A percentile compares a stretch with the other conserved stretches of the same genome.
phyloP scores from a whole-genome alignment of 2,797 vertebrate species.

The Chloroceryle inda region DNA sequence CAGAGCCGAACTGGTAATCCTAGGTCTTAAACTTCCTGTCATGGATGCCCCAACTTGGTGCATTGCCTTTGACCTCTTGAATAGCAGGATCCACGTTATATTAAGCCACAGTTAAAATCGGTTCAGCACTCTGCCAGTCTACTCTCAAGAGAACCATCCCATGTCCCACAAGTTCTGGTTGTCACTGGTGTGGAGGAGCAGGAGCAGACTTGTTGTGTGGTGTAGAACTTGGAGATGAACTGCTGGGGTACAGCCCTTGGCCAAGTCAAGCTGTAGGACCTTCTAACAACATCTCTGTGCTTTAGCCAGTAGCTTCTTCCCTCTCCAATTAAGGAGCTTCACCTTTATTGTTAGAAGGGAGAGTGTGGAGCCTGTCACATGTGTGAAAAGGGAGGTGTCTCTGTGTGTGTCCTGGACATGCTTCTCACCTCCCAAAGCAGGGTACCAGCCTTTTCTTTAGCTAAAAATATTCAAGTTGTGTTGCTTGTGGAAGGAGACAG shows the following conservation, averaged over 20 bases:
- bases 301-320: neutral
- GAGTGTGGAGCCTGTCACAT: neutral
- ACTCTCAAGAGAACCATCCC: neutral
- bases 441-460: neutral
- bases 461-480: neutral
- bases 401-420: neutral
- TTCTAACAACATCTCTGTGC: neutral
- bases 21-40: neutral
- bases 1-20: neutral
- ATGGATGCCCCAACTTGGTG: rapidly evolving
- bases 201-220: neutral
- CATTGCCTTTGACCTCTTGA: neutral
- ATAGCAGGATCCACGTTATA: neutral
- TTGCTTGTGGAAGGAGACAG: neutral
- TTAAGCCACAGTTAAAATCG: neutral
- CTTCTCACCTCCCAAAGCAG: neutral
- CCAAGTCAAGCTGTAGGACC: neutral
- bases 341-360: neutral
- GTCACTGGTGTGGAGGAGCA: neutral
- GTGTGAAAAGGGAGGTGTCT: neutral
- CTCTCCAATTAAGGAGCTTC: neutral
- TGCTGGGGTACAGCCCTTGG: neutral
- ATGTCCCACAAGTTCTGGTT: neutral
- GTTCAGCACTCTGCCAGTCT: neutral
- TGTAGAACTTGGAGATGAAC: neutral